Evolutionary conservation across 2,113 vertebrate genomes (phyloP).

Genomic region (Poeciliopsis occidentalis): DNA sequence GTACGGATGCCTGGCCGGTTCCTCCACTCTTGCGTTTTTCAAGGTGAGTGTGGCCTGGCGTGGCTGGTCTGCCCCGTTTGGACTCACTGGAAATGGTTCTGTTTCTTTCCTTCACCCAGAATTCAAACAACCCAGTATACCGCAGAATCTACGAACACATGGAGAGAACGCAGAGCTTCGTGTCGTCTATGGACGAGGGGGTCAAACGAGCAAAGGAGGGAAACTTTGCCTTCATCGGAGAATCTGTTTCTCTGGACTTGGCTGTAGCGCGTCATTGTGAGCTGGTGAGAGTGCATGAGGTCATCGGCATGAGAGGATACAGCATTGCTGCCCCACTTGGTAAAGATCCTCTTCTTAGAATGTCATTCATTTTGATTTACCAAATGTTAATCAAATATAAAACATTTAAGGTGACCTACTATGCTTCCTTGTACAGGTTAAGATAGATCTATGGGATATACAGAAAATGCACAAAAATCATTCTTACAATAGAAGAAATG

Average conservation of each 20-base stretch:
- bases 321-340: constrained; percentile 83
- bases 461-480: no score
- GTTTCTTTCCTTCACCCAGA: constrained; percentile 69
- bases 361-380: background rate
- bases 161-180: constrained; percentile 84
- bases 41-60: constrained; percentile 74
- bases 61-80: background rate
- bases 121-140: constrained; percentile 86
- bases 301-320: constrained; percentile 86
- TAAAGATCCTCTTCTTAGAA: constrained; percentile 55
- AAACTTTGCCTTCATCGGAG: constrained; percentile 88
- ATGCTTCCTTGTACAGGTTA: no score
- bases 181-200: constrained; percentile 85
- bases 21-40: constrained; percentile 87
- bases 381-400: background rate
- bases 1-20: constrained; percentile 84
- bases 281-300: constrained; percentile 82
- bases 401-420: no score
- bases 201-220: constrained; percentile 81
- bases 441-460: no score
- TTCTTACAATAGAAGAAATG: no score
- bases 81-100: background rate
- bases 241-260: constrained; percentile 87
- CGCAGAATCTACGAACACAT: constrained; percentile 88
- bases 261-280: constrained; percentile 85